These are phyloP conservation scores for Paracyclopina nana DNA, from an alignment of 1,140 invertebrate species.

Conservation along the genomic window DNA sequence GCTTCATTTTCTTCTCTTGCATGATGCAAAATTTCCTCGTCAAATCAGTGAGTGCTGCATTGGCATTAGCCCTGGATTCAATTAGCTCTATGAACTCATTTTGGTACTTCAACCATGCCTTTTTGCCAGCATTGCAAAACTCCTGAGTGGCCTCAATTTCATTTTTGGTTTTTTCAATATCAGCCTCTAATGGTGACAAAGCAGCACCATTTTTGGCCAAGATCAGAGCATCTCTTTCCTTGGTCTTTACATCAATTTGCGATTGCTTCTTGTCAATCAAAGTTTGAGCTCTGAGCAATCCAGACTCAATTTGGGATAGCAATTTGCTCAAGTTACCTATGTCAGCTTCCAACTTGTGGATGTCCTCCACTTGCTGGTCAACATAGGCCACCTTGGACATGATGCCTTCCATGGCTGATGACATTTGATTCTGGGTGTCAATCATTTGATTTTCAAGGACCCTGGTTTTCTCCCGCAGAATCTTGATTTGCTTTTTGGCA, in stretches of 20 bases:
- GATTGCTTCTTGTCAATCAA: neutral
- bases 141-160: neutral
- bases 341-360: neutral
- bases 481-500: neutral
- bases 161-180: neutral
- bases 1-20: constrained; percentile 6
- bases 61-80: neutral
- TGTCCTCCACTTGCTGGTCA: neutral
- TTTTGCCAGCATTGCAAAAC: neutral
- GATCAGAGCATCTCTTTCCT: neutral
- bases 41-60: neutral
- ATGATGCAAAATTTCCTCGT: constrained; percentile 5
- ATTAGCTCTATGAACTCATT: constrained; percentile 1
- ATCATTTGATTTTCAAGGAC: neutral
- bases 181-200: neutral
- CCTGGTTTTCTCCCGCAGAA: neutral
- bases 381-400: neutral
- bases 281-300: neutral
- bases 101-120: constrained; percentile 10
- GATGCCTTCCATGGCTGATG: neutral
- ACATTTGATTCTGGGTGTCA: neutral
- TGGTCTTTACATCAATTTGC: neutral
- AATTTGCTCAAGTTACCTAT: neutral
- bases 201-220: neutral
- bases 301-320: neutral